Conservation (phyloP, 2,797 vertebrate genomes). For the Cetoscarus ocellatus region DNA sequence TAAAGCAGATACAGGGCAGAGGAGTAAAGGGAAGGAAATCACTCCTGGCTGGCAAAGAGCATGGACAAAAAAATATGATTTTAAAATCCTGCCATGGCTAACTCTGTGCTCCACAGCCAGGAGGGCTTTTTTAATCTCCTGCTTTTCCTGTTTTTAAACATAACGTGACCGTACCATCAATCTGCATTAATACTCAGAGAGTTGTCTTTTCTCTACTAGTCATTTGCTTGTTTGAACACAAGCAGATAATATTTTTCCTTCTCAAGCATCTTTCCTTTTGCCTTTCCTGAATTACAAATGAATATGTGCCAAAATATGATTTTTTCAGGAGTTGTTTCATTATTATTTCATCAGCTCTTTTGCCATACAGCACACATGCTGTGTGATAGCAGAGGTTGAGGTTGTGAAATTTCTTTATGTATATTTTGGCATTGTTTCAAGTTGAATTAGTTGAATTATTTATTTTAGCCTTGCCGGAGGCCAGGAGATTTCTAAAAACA, state of each 20-base stretch:
- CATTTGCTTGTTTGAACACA: background rate
- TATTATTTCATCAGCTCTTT: too few species aligned
- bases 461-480: background rate
- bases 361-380: background rate
- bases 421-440: background rate
- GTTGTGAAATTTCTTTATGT: constrained; percentile 1
- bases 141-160: constrained; percentile 27
- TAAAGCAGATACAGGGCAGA: constrained; percentile 61
- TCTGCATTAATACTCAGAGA: background rate
- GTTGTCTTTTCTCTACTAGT: constrained; percentile 1
- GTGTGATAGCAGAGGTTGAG: background rate
- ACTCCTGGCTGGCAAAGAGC: constrained; percentile 65
- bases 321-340: too few species aligned
- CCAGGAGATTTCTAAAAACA: background rate
- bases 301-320: too few species aligned
- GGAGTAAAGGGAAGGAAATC: constrained; percentile 60
- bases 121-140: background rate
- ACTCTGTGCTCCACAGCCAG: constrained; percentile 10
- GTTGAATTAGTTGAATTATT: background rate
- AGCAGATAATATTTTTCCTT: background rate
- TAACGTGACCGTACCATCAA: constrained; percentile 14
- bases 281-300: background rate
- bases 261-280: background rate
- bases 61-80: constrained; percentile 58
- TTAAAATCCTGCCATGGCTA: constrained; percentile 38